Conservation (phyloP, 2,797 vertebrate genomes). For the Coluber constrictor region DNA sequence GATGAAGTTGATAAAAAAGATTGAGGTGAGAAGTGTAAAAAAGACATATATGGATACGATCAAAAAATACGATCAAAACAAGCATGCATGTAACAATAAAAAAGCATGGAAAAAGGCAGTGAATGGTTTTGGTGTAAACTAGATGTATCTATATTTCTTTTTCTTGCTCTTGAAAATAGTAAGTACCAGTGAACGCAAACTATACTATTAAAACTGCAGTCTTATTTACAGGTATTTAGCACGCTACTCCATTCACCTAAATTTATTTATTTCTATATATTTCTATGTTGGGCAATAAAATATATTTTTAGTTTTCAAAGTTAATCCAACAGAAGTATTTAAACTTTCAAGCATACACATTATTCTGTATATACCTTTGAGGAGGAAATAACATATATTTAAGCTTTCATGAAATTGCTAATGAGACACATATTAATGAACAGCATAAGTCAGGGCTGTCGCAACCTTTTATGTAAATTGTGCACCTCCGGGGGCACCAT, state of each 20-base stretch:
- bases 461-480: background rate
- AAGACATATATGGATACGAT: background rate
- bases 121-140: background rate
- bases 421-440: background rate
- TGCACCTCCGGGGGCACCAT: background rate
- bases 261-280: conserved; percentile 6
- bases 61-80: background rate
- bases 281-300: background rate
- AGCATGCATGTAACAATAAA: background rate
- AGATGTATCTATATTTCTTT: background rate
- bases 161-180: background rate
- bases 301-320: background rate
- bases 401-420: background rate
- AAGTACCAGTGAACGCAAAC: background rate
- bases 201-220: background rate
- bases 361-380: background rate
- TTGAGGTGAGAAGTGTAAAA: background rate
- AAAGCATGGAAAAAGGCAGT: background rate
- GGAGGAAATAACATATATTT: background rate
- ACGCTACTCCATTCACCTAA: background rate
- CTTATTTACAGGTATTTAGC: background rate
- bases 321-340: background rate
- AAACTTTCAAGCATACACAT: background rate
- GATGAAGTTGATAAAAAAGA: background rate
- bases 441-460: background rate